Conservation (phyloP, 2,113 vertebrate genomes). For the Lamprotornis superbus region DNA sequence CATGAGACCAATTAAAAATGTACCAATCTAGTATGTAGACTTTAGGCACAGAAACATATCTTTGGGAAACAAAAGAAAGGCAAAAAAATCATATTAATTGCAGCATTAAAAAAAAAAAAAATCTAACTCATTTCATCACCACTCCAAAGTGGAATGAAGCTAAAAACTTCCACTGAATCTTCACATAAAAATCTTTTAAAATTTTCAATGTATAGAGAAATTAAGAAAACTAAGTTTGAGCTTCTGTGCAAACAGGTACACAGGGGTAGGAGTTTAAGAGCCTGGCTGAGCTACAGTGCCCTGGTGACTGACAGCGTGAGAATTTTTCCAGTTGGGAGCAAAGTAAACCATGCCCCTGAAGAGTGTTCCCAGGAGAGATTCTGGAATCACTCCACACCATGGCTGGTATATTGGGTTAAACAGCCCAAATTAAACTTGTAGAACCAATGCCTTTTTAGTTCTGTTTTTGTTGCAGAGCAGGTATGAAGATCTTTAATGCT, state of each 20-base stretch:
- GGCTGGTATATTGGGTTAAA: constrained; percentile 20
- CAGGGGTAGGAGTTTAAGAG: neutral
- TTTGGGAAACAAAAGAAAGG: neutral
- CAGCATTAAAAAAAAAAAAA: neutral
- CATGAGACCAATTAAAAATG: neutral
- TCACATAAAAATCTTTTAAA: neutral
- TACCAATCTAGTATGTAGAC: neutral
- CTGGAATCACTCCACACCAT: constrained; percentile 37
- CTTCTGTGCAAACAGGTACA: neutral
- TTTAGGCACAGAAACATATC: neutral
- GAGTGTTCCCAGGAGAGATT: neutral
- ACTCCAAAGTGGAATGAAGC: neutral
- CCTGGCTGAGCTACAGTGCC: neutral
- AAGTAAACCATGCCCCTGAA: constrained; percentile 6
- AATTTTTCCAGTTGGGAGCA: constrained; percentile 5
- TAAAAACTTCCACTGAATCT: neutral
- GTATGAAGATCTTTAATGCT: constrained; percentile 62
- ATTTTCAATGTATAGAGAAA: neutral
- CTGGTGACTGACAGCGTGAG: neutral
- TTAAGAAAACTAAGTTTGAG: neutral
- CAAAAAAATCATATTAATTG: neutral
- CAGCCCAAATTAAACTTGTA: neutral
- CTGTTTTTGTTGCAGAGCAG: constrained; percentile 11
- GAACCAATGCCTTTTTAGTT: neutral
- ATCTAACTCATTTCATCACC: neutral